Evolutionary conservation across 2,113 vertebrate genomes (phyloP).

Genomic region (Muntiacus reevesi): DNA sequence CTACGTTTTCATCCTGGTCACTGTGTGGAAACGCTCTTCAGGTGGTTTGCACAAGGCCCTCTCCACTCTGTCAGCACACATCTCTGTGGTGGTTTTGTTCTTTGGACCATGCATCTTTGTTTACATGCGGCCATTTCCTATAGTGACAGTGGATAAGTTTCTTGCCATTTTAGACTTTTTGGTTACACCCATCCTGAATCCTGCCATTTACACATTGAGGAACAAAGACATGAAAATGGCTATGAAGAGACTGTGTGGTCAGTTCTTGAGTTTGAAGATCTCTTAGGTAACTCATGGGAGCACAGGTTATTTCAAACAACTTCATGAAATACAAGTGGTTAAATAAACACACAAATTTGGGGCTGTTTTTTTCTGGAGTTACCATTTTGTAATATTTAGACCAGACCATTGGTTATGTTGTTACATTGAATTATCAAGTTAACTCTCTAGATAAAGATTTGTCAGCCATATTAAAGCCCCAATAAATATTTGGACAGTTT

Average conservation of each 20-base stretch:
- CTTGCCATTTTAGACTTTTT: conserved; percentile 58
- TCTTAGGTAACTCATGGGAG: background rate
- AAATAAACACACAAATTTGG: background rate
- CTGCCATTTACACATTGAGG: conserved; percentile 52
- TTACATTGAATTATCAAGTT: background rate
- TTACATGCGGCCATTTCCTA: conserved; percentile 41
- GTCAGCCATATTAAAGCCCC: background rate
- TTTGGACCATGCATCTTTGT: conserved; percentile 49
- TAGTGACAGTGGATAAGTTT: conserved; percentile 30
- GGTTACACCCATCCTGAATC: conserved; percentile 57
- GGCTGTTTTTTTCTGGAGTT: background rate
- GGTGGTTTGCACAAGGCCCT: conserved; percentile 35
- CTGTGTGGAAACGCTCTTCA: conserved; percentile 29
- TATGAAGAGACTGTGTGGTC: conserved; percentile 6
- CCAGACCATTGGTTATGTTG: background rate
- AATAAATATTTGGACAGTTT: background rate
- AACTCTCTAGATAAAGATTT: background rate
- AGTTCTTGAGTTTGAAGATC: background rate
- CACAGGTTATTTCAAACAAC: background rate
- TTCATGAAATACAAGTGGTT: background rate
- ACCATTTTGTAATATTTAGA: background rate
- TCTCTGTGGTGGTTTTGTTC: conserved; percentile 54
- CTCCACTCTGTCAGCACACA: conserved; percentile 62
- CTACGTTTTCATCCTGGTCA: conserved; percentile 62
- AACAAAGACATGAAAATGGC: conserved; percentile 54